Evolutionary conservation across 2,113 vertebrate genomes (phyloP).

Genomic region (Thalassoma bifasciatum): DNA sequence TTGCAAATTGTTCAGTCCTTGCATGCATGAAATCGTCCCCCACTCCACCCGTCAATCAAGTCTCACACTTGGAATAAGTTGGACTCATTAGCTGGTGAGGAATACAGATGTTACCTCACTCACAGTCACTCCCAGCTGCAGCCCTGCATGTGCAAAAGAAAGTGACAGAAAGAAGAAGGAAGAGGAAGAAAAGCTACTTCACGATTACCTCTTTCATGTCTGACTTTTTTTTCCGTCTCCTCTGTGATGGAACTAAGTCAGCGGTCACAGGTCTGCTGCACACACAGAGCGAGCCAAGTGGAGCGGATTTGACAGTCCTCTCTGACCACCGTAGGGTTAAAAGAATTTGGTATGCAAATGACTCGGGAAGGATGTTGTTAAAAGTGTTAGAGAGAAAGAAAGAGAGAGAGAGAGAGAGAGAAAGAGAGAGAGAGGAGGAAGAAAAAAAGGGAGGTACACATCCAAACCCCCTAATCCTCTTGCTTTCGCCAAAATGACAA

Average conservation of each 20-base stretch:
- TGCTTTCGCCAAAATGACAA: conserved; percentile 83
- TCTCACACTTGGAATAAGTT: too few relatives aligned
- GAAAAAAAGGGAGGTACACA: conserved; percentile 72
- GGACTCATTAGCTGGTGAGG: background rate
- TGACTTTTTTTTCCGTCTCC: conserved; percentile 36
- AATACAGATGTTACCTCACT: background rate
- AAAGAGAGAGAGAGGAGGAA: background rate
- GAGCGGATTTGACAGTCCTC: conserved; percentile 75
- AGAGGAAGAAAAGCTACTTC: conserved; percentile 31
- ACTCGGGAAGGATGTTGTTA: conserved; percentile 81
- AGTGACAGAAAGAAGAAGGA: conserved; percentile 22
- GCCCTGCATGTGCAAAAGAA: background rate
- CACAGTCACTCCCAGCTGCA: conserved; percentile 19
- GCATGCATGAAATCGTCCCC: too few relatives aligned
- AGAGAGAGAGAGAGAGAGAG: conserved; percentile 35
- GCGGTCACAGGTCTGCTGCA: conserved; percentile 73
- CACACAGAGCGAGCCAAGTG: conserved; percentile 53
- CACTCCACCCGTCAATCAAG: too few relatives aligned
- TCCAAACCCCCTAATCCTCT: conserved; percentile 81
- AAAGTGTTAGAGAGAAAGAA: conserved; percentile 64
- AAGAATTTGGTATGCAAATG: conserved; percentile 84
- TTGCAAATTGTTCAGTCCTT: too few relatives aligned
- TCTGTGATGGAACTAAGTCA: conserved; percentile 76
- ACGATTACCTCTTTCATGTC: conserved; percentile 45
- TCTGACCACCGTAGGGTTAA: conserved; percentile 79